A percentile compares a stretch with the other conserved stretches of the same genome.
Evolutionary conservation across 1,140 invertebrate genomes (phyloP).

Genomic region (Bursaphelenchus mucronatus): DNA sequence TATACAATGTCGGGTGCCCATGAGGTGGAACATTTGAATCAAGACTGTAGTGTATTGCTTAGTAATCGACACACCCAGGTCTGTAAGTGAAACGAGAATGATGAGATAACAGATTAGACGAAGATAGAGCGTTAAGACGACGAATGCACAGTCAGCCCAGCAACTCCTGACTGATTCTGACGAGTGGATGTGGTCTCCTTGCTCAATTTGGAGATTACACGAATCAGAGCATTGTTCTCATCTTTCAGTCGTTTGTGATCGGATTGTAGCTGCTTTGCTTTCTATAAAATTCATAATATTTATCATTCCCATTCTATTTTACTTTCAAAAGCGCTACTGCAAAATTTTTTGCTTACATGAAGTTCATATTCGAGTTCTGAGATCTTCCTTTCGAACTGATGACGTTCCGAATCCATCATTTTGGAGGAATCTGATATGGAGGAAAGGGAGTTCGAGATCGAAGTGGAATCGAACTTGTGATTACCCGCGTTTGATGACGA

Average conservation of each 20-base stretch:
- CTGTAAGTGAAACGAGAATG: too few species aligned
- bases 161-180: too few species aligned
- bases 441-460: slow-evolving; percentile 1
- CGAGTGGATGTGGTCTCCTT: background rate
- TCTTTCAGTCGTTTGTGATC: slow-evolving; percentile 43
- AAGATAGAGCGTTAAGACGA: too few species aligned
- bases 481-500: background rate
- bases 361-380: slow-evolving; percentile 44
- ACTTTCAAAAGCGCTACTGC: background rate
- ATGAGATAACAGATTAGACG: too few species aligned
- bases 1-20: too few species aligned
- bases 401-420: slow-evolving; percentile 39
- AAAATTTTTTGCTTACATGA: slow-evolving; percentile 24
- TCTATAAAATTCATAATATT: slow-evolving; percentile 23
- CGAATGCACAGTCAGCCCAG: too few species aligned
- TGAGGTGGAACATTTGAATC: too few species aligned
- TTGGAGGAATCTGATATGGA: slow-evolving; percentile 5
- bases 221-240: slow-evolving; percentile 44
- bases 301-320: background rate
- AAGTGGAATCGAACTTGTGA: slow-evolving; percentile 9
- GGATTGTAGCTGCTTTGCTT: slow-evolving; percentile 41
- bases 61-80: too few species aligned
- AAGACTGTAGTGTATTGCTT: too few species aligned
- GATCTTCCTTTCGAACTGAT: slow-evolving; percentile 38
- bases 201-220: slow-evolving; percentile 19